Evolutionary conservation across 2,797 vertebrate species (phyloP).

Genomic region (Oreochromis grahami): DNA sequence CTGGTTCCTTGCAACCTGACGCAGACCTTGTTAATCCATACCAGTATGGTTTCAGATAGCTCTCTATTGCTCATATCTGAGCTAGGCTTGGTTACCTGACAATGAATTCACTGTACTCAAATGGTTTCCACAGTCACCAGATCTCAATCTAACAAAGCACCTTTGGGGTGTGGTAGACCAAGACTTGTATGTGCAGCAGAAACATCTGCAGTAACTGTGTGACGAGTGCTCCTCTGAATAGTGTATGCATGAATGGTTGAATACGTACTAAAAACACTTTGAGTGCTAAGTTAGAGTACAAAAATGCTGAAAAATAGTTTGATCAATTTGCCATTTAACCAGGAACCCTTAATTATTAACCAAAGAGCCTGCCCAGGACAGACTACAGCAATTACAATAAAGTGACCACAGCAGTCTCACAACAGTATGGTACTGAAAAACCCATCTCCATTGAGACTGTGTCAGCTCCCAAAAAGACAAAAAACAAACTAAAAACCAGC

Average conservation of each 20-base stretch:
- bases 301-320: background rate
- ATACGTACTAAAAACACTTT: background rate
- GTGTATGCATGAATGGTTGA: background rate
- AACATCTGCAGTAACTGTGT: background rate
- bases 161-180: background rate
- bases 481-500: no score
- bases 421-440: background rate
- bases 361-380: background rate
- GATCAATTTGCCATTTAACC: background rate
- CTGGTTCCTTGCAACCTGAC: background rate
- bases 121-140: background rate
- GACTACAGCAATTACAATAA: conserved; percentile 10
- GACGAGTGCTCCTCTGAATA: background rate
- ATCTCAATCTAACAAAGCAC: background rate
- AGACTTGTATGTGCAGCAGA: background rate
- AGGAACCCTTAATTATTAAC: conserved; percentile 17
- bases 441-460: no score
- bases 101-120: background rate
- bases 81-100: background rate
- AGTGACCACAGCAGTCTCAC: conserved; percentile 2
- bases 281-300: background rate
- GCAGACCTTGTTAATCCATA: background rate
- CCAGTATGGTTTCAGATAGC: background rate
- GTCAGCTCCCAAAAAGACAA: no score
- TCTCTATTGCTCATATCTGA: background rate